Conservation (phyloP, 2,888 invertebrate species). For the Chymomyza procnemis region DNA sequence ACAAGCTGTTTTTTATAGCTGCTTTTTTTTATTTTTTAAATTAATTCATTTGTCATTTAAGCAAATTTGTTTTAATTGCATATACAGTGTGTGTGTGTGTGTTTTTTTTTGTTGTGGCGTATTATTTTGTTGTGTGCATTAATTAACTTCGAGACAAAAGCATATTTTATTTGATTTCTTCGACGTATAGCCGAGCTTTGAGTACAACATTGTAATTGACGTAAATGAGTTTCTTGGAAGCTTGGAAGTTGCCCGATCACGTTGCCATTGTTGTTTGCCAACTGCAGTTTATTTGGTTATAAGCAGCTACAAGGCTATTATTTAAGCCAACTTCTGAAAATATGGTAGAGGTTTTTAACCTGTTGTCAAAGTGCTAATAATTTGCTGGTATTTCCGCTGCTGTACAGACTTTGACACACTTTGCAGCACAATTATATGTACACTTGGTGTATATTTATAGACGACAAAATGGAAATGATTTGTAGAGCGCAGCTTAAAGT, state of each 20-base stretch:
- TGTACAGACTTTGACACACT: constrained; percentile 40
- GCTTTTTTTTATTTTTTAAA: constrained; percentile 42
- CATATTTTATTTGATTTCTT: neutral
- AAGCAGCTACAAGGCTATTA: neutral
- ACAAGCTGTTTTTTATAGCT: constrained; percentile 1
- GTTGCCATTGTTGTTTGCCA: neutral
- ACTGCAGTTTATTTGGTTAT: neutral
- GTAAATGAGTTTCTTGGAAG: constrained; percentile 59
- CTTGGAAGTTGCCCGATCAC: constrained; percentile 37
- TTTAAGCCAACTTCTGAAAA: neutral
- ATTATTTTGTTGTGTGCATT: neutral
- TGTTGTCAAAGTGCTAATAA: constrained; percentile 15
- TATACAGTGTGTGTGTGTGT: neutral
- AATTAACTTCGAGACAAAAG: neutral
- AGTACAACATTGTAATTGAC: constrained; percentile 36
- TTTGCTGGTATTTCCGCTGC: constrained; percentile 37
- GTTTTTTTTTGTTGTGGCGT: constrained; percentile 18
- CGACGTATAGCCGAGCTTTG: neutral
- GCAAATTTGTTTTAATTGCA: constrained; percentile 15
- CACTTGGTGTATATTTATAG: neutral
- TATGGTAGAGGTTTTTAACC: constrained; percentile 24
- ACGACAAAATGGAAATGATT: neutral
- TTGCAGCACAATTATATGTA: neutral
- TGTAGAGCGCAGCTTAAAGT: neutral
- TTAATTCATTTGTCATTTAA: constrained; percentile 35